phyloP scores from a whole-genome alignment of 2,888 invertebrate genomes.

The Chymomyza amoena region DNA sequence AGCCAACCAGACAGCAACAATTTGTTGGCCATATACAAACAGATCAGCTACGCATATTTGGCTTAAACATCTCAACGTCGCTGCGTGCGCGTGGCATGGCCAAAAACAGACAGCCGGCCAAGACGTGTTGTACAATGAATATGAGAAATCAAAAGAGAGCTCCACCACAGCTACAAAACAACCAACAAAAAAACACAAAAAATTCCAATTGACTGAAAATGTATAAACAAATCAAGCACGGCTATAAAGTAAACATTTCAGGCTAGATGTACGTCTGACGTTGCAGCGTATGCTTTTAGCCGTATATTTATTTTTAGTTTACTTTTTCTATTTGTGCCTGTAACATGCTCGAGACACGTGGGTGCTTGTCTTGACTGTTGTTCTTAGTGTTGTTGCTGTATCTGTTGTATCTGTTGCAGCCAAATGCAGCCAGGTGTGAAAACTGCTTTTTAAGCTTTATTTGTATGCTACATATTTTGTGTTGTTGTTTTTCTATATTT shows the following conservation, averaged over 20 bases:
- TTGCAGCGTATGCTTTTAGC: not conserved
- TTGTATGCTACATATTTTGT: not conserved
- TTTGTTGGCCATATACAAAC: slow-evolving; percentile 70
- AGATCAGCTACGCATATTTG: slow-evolving; percentile 70
- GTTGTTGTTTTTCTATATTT: not conserved
- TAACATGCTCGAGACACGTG: not conserved
- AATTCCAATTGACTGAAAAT: slow-evolving; percentile 72
- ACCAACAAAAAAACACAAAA: slow-evolving; percentile 29
- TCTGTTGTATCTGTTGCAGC: not conserved
- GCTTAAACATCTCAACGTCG: slow-evolving; percentile 54
- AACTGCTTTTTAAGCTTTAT: slow-evolving; percentile 45
- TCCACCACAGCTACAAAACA: not conserved
- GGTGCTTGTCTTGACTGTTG: slow-evolving; percentile 28
- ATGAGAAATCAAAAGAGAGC: not conserved
- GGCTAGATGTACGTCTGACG: not conserved
- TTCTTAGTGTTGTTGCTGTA: slow-evolving; percentile 24
- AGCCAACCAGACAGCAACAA: slow-evolving; percentile 29
- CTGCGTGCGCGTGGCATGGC: slow-evolving; percentile 68
- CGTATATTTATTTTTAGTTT: not conserved
- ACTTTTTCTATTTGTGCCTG: slow-evolving; percentile 3
- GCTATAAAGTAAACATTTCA: slow-evolving; percentile 40
- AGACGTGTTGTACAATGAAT: not conserved
- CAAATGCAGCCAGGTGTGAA: slow-evolving; percentile 60
- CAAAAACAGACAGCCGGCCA: slow-evolving; percentile 40
- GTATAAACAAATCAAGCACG: slow-evolving; percentile 62